Conservation (phyloP, 2,888 invertebrate species). For the Drosophila koepferae region DNA sequence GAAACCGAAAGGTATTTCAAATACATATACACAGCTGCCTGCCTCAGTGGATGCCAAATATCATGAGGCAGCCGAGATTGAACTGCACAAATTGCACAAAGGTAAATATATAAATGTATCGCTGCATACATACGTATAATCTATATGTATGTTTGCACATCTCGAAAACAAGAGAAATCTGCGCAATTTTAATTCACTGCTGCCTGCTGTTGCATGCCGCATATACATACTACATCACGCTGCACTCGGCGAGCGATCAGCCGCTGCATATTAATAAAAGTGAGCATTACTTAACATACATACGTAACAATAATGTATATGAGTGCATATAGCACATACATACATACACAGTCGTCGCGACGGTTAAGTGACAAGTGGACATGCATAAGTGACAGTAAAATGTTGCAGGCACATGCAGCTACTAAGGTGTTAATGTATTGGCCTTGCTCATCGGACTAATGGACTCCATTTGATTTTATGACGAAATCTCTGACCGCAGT, state of each 20-base stretch:
- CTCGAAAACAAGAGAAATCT: constrained; percentile 50
- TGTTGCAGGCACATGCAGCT: constrained; percentile 67
- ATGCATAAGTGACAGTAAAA: constrained; percentile 72
- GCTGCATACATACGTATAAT: neutral
- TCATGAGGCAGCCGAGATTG: constrained; percentile 10
- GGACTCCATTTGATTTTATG: constrained; percentile 42
- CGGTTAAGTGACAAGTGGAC: constrained; percentile 72
- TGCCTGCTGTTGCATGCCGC: constrained; percentile 27
- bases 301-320: constrained; percentile 4
- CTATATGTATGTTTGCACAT: neutral
- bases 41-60: constrained; percentile 11
- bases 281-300: constrained; percentile 16
- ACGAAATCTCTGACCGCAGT: constrained; percentile 23
- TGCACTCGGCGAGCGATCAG: constrained; percentile 29
- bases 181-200: constrained; percentile 62
- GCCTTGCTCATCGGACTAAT: constrained; percentile 37
- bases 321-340: constrained; percentile 4
- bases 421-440: constrained; percentile 33
- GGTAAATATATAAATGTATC: constrained; percentile 7
- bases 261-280: constrained; percentile 54
- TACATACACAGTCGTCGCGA: constrained; percentile 11
- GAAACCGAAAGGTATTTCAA: constrained; percentile 22
- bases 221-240: constrained; percentile 21
- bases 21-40: neutral
- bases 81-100: constrained; percentile 25